Evolutionary conservation across 2,113 vertebrate species (phyloP).

Genomic region (Alethe castanea): DNA sequence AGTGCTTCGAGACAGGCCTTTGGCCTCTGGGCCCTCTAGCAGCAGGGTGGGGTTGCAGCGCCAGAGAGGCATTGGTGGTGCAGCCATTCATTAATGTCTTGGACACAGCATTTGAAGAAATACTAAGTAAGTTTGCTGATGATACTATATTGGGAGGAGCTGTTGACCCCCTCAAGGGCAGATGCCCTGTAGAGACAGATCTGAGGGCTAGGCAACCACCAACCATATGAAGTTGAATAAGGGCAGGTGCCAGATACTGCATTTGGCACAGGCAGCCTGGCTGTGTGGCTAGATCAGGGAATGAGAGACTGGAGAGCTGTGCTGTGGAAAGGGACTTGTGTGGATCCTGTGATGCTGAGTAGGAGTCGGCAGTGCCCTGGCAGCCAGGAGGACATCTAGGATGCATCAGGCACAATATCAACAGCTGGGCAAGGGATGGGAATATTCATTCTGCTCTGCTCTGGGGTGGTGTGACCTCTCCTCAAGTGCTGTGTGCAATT

Average conservation of each 20-base stretch:
- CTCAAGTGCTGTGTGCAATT: neutral
- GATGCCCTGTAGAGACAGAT: neutral
- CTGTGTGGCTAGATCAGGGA: neutral
- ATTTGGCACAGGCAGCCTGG: neutral
- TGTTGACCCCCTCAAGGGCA: neutral
- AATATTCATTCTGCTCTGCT: neutral
- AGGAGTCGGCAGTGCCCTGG: neutral
- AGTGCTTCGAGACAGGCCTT: neutral
- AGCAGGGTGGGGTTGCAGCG: neutral
- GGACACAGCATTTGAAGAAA: neutral
- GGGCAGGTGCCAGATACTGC: neutral
- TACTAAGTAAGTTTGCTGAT: neutral
- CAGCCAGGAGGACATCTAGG: neutral
- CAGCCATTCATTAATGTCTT: neutral
- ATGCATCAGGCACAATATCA: neutral
- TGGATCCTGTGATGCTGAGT: neutral
- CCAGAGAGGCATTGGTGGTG: neutral
- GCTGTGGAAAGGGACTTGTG: neutral
- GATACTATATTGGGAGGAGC: neutral
- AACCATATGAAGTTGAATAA: neutral
- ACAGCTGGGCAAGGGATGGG: neutral
- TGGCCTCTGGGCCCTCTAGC: fast-evolving
- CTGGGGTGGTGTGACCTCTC: neutral
- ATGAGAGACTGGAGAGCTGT: neutral
- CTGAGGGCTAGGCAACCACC: neutral